Evolutionary conservation across 2,113 vertebrate genomes (phyloP), one percentile per base, ranked within the genome.

Genomic region (Proteles cristata): DNA sequence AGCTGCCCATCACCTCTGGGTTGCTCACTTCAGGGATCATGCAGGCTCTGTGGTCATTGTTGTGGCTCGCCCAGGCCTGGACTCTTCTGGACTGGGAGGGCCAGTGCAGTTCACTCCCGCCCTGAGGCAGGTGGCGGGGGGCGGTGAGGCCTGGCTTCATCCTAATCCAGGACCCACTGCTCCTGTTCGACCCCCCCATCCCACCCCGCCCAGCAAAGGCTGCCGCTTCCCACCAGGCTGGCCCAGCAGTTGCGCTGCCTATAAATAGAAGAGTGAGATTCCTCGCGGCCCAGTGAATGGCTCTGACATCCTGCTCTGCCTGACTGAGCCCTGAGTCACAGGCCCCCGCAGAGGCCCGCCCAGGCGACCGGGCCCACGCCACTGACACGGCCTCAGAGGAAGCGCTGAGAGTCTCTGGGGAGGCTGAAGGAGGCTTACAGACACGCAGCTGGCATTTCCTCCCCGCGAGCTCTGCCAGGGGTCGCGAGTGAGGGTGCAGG

Each of bases 191-290:
- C 35, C 10, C 28, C 55, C 50, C 15, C 43, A 28, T 35, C 21
- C 39, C 39, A 39, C 90, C 0, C 2, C 5, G 79, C 0, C 2
- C 45, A 7, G 66, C 17, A 0, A 14, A 0, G 9, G 93, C 77
- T 82, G 77, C 96, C 94, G 95, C 96, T 89, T 90, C 84, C 84
- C 7, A 0, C 71, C 96, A 93, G 94, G 91, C 97, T 82, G 94
- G 97, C 94, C 97, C 88, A 58, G 79, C 90, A 84, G 61, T 95
- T 97, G 97, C 96, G 73, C 97, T 96, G 98, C 98, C 99, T 99
- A 99, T 99, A 99, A 99, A 99, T 99, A 99, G 99, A 99, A 99
- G 99, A 98, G 99, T 99, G 99, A 99, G 99, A 99, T 99, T 99
- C 99, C 99, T 99, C 98, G 98, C 99, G 99, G 99, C 99, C 98